Evolutionary conservation across 1,140 invertebrate species (phyloP), one percentile per base, ranked within the genome.

Genomic region (Copidosoma floridanum): DNA sequence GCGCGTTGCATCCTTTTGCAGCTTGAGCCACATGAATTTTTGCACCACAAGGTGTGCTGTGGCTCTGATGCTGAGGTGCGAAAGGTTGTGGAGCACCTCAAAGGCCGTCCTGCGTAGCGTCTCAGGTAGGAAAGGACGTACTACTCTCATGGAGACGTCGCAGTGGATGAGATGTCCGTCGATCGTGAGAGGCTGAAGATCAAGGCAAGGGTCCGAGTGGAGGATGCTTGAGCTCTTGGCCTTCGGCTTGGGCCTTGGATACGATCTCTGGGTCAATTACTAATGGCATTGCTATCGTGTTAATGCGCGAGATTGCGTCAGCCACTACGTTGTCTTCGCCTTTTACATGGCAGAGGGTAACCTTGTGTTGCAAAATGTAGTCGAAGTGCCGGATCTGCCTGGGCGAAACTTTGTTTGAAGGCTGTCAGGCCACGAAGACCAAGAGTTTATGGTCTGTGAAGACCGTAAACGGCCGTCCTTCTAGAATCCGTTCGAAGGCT

Each of bases 231-330:
- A n/a, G n/a, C n/a, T n/a, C n/a, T n/a, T n/a, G n/a, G n/a, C n/a
- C n/a, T n/a, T n/a, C n/a, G n/a, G n/a, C n/a, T n/a, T n/a, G n/a
- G n/a, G n/a, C n/a, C n/a, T n/a, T n/a, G n/a, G n/a, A n/a, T n/a
- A n/a, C n/a, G n/a, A n/a, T n/a, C n/a, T n/a, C n/a, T n/a, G n/a
- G n/a, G n/a, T n/a, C n/a, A n/a, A n/a, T n/a, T n/a, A n/a, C n/a
- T n/a, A n/a, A n/a, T n/a, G 65, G 60, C 24, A 46, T 60, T 10
- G n/a, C 16, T 10, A 68, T 51, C 14, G 27, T 18, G 20, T 61
- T 21, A 32, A 65, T 40, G 27, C 71, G 40, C 5, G 69, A 73
- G 1, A 72, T 51, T 1, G 67, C 47, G 47, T 71, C 71, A 1
- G 71, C 70, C 0, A 67, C 66, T 0, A 59, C 44, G 53, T 71